These are phyloP conservation scores for Hemiprocne comata DNA, from an alignment of 2,113 vertebrate species.

Conservation along the genomic window DNA sequence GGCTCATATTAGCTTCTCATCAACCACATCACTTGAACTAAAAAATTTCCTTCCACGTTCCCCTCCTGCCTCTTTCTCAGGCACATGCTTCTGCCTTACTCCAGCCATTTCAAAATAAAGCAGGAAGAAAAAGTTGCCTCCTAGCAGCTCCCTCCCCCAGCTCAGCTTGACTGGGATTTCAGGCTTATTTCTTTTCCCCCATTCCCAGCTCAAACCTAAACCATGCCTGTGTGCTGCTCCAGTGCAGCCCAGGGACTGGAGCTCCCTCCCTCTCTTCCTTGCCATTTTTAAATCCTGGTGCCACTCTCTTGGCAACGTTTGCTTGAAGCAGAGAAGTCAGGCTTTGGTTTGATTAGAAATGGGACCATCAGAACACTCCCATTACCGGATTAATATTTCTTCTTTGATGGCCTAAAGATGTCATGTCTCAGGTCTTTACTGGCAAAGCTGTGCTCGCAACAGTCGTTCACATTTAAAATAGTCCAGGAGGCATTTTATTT, in stretches of 20 bases:
- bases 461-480: background rate
- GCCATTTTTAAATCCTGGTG: background rate
- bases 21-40: background rate
- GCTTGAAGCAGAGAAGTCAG: background rate
- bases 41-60: fast-evolving
- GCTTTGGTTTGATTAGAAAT: background rate
- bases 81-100: background rate
- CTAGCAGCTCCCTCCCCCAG: background rate
- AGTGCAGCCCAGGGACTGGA: background rate
- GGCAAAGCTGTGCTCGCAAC: background rate
- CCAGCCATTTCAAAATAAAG: background rate
- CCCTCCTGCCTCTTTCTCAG: background rate
- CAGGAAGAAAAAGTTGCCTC: background rate
- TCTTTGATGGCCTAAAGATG: background rate
- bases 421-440: background rate
- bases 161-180: background rate
- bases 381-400: background rate
- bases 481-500: constrained; percentile 11
- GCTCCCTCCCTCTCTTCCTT: background rate
- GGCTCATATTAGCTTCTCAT: background rate
- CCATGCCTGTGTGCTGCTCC: background rate
- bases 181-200: background rate
- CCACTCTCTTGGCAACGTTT: background rate
- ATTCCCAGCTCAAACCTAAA: background rate
- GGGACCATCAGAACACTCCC: background rate